These are phyloP conservation scores for Seladonia tumulorum DNA, from an alignment of 2,888 invertebrate species.

Conservation along the genomic window DNA sequence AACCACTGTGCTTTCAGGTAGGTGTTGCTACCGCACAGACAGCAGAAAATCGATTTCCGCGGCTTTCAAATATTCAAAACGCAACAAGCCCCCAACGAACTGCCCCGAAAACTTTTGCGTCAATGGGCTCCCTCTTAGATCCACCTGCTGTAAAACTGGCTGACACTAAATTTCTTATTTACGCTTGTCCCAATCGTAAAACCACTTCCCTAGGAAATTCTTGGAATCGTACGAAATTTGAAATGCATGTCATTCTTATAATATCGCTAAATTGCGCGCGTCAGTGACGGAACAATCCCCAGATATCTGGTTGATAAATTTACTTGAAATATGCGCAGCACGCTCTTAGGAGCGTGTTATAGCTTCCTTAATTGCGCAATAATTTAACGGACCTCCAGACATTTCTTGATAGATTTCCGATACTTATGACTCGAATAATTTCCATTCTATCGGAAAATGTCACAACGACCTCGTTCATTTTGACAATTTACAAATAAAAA, in stretches of 20 bases:
- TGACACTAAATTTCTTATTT: background rate
- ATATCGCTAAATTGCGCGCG: background rate
- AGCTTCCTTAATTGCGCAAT: background rate
- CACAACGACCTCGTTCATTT: background rate
- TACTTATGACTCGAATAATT: background rate
- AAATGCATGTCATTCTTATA: too few species aligned
- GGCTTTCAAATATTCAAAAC: slow-evolving; percentile 12
- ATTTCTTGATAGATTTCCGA: background rate
- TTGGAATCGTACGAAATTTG: too few species aligned
- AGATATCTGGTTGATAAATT: background rate
- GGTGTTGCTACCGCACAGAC: background rate
- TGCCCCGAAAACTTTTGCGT: background rate
- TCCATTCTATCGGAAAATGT: background rate
- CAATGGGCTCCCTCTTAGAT: background rate
- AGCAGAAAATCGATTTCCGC: slow-evolving; percentile 1
- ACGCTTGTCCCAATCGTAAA: background rate
- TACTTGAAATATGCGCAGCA: background rate
- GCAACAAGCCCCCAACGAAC: background rate
- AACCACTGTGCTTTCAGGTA: background rate
- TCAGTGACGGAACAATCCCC: background rate
- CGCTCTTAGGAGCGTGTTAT: background rate
- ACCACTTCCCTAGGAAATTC: background rate
- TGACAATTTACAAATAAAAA: background rate
- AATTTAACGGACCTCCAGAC: background rate
- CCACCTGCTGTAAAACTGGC: background rate